Evolutionary conservation across 2,797 vertebrate species (phyloP).

Genomic region (Eidolon dupreanum): DNA sequence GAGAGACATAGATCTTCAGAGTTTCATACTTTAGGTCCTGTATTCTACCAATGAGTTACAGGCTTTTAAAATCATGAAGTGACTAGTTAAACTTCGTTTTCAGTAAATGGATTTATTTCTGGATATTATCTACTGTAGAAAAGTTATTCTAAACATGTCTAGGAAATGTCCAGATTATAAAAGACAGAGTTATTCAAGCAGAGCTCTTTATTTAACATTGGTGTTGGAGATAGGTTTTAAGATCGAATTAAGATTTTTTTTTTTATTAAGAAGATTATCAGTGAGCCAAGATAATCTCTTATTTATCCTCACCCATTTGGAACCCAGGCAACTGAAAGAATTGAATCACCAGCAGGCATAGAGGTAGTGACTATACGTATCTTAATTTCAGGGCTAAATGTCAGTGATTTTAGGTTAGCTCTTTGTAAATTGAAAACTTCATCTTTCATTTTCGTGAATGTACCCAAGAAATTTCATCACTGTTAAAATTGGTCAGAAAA

Average conservation of each 20-base stretch:
- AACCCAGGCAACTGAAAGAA: not conserved
- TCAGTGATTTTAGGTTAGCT: slow-evolving; percentile 16
- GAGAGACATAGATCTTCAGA: not conserved
- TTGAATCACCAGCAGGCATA: not conserved
- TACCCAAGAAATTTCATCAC: not conserved
- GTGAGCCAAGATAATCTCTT: not conserved
- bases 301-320: not conserved
- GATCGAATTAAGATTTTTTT: slow-evolving; percentile 28
- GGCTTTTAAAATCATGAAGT: slow-evolving; percentile 11
- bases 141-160: slow-evolving; percentile 41
- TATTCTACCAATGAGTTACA: not conserved
- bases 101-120: not conserved
- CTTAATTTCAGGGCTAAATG: not conserved
- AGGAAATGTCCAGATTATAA: slow-evolving; percentile 11
- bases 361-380: not conserved
- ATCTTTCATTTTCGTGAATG: not conserved
- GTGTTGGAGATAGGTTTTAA: slow-evolving; percentile 49
- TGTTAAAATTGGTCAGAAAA: slow-evolving; percentile 5
- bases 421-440: not conserved
- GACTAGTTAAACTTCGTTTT: slow-evolving; percentile 7
- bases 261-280: slow-evolving; percentile 51
- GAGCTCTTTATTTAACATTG: slow-evolving; percentile 27
- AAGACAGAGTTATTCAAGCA: not conserved
- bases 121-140: not conserved
- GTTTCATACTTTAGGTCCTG: not conserved